Conservation (phyloP, 2,797 vertebrate genomes). For the Enteromius thamalakanensis region DNA sequence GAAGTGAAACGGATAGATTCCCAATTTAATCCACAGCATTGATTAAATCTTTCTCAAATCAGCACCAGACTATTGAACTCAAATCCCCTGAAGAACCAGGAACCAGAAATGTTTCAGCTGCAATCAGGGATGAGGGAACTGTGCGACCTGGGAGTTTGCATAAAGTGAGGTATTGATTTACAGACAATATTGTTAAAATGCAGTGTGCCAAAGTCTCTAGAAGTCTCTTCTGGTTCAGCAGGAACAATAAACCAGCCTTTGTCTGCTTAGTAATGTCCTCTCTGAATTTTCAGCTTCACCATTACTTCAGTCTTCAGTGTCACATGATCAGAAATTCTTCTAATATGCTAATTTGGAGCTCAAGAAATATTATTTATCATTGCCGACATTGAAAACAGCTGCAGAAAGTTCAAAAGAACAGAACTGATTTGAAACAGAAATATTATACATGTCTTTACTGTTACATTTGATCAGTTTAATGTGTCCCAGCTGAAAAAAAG, state of each 20-base stretch:
- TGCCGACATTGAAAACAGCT: neutral
- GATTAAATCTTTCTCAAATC: slow-evolving; percentile 40
- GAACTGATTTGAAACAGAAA: neutral
- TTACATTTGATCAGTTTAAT: neutral
- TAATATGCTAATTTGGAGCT: neutral
- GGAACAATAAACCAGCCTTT: slow-evolving; percentile 17
- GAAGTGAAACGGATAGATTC: slow-evolving; percentile 40
- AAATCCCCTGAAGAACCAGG: slow-evolving; percentile 17
- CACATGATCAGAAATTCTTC: neutral
- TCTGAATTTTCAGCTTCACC: neutral
- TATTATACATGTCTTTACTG: neutral
- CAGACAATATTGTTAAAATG: slow-evolving; percentile 5
- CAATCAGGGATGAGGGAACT: slow-evolving; percentile 17
- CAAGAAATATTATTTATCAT: neutral
- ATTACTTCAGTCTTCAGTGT: neutral
- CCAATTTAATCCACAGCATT: slow-evolving; percentile 37
- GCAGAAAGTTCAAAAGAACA: neutral
- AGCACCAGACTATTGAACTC: slow-evolving; percentile 16
- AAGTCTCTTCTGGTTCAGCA: slow-evolving; percentile 13
- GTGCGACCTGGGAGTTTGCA: slow-evolving; percentile 1
- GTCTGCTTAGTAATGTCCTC: slow-evolving; percentile 4
- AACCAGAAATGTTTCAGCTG: slow-evolving; percentile 26
- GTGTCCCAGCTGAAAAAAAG: neutral
- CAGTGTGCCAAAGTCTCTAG: slow-evolving; percentile 11
- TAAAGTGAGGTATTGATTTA: slow-evolving; percentile 41